phyloP scores from a whole-genome alignment of 2,888 invertebrate species.

The Bimastos eiseni region DNA sequence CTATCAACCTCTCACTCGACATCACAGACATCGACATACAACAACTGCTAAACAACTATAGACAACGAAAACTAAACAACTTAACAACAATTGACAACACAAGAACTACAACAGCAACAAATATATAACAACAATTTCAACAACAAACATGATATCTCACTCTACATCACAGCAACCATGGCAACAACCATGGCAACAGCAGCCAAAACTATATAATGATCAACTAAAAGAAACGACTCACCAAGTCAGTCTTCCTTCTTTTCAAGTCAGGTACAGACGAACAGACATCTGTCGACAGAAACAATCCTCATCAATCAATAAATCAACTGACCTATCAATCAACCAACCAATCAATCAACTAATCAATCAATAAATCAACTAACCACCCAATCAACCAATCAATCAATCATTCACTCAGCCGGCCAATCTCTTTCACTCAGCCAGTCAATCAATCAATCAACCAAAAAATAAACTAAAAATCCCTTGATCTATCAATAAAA shows the following conservation, averaged over 20 bases:
- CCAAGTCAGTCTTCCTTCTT: conserved; percentile 9
- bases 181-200: background rate
- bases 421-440: too few species aligned
- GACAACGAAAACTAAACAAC: background rate
- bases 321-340: background rate
- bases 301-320: background rate
- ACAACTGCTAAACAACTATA: background rate
- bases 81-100: background rate
- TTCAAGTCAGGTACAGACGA: background rate
- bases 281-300: background rate
- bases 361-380: background rate
- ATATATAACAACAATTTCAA: too few species aligned
- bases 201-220: background rate
- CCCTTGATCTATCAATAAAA: too few species aligned
- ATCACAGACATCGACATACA: background rate
- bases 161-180: background rate
- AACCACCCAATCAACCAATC: background rate
- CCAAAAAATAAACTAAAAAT: background rate
- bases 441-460: background rate
- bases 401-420: background rate
- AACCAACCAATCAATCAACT: background rate
- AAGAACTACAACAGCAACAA: too few species aligned
- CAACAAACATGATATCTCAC: too few species aligned
- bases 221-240: background rate
- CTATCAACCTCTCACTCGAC: background rate